Percentiles rank a stretch among this genome's conserved stretches.
Evolutionary conservation across 2,888 invertebrate species (phyloP).

Genomic region (Entomobrya multifasciata): DNA sequence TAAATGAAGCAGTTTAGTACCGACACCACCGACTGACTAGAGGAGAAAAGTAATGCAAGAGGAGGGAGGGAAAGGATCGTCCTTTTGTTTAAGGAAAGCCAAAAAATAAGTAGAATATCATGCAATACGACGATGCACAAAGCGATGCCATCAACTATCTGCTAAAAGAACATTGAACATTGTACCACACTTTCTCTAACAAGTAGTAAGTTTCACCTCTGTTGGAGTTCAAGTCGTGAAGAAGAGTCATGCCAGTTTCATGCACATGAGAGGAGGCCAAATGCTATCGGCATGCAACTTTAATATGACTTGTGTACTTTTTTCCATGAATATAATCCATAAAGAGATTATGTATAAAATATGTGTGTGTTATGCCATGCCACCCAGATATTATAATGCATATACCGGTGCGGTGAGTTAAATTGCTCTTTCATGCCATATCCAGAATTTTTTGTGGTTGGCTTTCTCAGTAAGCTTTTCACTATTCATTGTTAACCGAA

Average conservation of each 20-base stretch:
- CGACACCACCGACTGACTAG: too few relatives aligned
- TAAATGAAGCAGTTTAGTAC: conserved; percentile 44
- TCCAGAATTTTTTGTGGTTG: too few relatives aligned
- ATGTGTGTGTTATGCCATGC: neutral
- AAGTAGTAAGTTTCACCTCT: too few relatives aligned
- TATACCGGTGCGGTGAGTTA: neutral
- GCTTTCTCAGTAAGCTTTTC: neutral
- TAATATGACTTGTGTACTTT: neutral
- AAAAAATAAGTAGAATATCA: too few relatives aligned
- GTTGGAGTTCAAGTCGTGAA: neutral
- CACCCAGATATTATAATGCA: neutral
- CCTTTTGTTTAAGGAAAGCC: neutral
- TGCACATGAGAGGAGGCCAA: neutral
- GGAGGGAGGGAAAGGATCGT: neutral
- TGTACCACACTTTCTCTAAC: too few relatives aligned
- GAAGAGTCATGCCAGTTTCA: too few relatives aligned
- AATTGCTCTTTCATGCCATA: neutral
- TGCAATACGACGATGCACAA: too few relatives aligned
- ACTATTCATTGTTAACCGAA: neutral
- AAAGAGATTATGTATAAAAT: neutral
- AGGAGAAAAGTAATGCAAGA: neutral
- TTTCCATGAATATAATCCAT: neutral
- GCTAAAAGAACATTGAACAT: too few relatives aligned
- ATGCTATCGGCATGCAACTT: conserved; percentile 3
- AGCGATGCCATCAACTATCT: too few relatives aligned